Percentiles rank a stretch among this genome's conserved stretches.
These are phyloP conservation scores for Gulo gulo DNA, from an alignment of 2,113 vertebrate genomes.

Conservation along the genomic window DNA sequence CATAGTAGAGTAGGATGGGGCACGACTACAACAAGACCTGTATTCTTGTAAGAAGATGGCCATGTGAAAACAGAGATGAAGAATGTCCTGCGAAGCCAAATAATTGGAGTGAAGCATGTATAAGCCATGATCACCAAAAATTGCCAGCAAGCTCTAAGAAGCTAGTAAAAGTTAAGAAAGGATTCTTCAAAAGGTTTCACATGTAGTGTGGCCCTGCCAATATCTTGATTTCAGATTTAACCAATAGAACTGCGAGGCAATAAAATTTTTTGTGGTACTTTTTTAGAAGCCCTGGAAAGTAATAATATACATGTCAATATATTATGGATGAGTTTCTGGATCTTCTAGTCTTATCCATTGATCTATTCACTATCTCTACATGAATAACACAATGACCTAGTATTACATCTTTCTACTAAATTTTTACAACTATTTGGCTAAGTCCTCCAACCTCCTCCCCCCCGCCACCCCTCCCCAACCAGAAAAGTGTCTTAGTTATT, in stretches of 20 bases:
- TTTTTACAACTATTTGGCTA: neutral
- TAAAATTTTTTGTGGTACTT: neutral
- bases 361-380: neutral
- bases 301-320: neutral
- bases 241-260: neutral
- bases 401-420: neutral
- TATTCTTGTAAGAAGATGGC: neutral
- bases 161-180: neutral
- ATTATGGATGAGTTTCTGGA: neutral
- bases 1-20: neutral
- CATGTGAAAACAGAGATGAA: neutral
- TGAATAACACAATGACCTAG: neutral
- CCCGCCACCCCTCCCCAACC: neutral
- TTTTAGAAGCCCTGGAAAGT: neutral
- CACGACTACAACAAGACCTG: neutral
- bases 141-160: neutral
- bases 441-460: neutral
- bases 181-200: neutral
- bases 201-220: rapidly evolving
- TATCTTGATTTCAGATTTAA: neutral
- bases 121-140: neutral
- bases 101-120: neutral
- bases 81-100: neutral
- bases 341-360: neutral
- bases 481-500: neutral